Conservation (phyloP, 1,140 invertebrate species). For the Arctopsyche grandis region DNA sequence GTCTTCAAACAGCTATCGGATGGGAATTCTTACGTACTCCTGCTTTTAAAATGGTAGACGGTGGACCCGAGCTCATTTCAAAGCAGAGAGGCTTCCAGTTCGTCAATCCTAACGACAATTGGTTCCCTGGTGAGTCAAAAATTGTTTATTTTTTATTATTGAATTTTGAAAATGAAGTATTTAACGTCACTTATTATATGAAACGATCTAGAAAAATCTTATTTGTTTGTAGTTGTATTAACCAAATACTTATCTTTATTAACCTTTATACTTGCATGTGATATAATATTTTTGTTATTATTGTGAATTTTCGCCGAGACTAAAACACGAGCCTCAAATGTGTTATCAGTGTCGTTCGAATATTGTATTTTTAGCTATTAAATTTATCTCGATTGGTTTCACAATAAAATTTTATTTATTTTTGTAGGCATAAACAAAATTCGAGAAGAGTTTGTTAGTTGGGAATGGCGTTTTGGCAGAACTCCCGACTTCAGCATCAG, state of each 20-base stretch:
- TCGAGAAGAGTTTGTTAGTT: constrained; percentile 74
- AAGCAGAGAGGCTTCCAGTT: constrained; percentile 82
- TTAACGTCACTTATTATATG: too few species aligned
- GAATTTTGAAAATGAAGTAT: too few species aligned
- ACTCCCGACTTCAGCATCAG: constrained; percentile 84
- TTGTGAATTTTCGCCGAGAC: not conserved
- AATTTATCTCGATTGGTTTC: not conserved
- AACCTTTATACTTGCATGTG: too few species aligned
- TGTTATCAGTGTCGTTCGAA: not conserved
- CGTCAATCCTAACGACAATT: constrained; percentile 86
- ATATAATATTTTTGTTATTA: not conserved
- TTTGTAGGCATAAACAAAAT: constrained; percentile 74
- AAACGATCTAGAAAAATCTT: too few species aligned
- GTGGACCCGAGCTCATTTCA: constrained; percentile 72
- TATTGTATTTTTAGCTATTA: not conserved
- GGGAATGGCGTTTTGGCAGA: constrained; percentile 91
- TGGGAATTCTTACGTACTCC: constrained; percentile 83
- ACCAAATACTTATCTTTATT: too few species aligned
- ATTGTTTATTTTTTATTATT: constrained; percentile 28
- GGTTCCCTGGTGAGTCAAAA: constrained; percentile 86
- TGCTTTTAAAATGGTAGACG: constrained; percentile 73
- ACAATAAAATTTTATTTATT: constrained; percentile 37
- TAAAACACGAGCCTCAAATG: not conserved
- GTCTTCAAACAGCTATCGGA: constrained; percentile 77
- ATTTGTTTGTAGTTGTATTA: too few species aligned